Conservation (phyloP, 2,113 vertebrate species). For the Microtus oregoni region DNA sequence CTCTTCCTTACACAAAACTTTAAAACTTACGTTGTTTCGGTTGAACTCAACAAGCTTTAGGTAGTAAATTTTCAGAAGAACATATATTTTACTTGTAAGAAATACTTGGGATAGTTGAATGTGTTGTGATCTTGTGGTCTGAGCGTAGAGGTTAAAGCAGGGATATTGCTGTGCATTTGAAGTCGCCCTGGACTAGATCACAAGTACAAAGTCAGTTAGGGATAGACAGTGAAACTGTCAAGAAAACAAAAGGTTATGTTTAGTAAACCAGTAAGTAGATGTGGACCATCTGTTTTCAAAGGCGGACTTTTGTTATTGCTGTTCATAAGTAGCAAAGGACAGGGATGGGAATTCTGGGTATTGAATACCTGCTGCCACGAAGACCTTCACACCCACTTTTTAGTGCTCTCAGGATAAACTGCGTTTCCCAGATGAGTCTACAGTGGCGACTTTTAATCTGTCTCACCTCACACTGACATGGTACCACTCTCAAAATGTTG, state of each 20-base stretch:
- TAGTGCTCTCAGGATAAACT: background rate
- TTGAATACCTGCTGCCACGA: background rate
- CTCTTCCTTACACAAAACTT: background rate
- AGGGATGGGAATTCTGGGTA: background rate
- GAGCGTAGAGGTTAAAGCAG: background rate
- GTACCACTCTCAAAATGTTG: slow-evolving; percentile 5
- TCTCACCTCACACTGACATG: background rate
- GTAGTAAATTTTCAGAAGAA: background rate
- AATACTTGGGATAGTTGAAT: background rate
- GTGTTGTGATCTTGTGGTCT: background rate
- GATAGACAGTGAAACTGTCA: background rate
- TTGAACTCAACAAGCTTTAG: slow-evolving; percentile 16
- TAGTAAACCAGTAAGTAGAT: background rate
- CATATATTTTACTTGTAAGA: background rate
- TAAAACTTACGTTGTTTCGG: background rate
- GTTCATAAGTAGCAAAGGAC: background rate
- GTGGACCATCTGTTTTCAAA: background rate
- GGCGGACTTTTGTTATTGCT: background rate
- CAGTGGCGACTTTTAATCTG: background rate
- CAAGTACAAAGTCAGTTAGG: background rate
- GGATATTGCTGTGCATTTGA: background rate
- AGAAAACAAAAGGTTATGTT: background rate
- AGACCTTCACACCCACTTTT: background rate
- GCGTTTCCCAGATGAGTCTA: slow-evolving; percentile 20
- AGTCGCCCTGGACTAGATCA: background rate